Percentiles rank a stretch among this genome's conserved stretches.
phyloP scores from a whole-genome alignment of 2,888 invertebrate genomes.

The Fragum sueziense region DNA sequence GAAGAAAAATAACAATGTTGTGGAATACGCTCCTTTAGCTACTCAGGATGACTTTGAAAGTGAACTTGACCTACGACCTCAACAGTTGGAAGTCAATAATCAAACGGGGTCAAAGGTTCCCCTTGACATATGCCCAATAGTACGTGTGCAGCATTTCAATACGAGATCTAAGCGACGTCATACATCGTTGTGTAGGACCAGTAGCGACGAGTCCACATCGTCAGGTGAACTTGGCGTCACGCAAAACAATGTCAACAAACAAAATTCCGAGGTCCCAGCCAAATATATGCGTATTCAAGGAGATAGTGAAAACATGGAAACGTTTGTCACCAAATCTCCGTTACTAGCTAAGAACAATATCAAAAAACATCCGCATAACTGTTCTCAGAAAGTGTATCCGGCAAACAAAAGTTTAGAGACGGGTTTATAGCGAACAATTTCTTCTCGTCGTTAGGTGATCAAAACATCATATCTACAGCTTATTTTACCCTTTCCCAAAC shows the following conservation, averaged over 20 bases:
- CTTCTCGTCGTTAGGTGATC: too few species aligned
- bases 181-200: slow-evolving; percentile 51
- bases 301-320: neutral
- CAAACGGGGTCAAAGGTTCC: slow-evolving; percentile 51
- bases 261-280: slow-evolving; percentile 29
- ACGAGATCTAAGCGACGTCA: slow-evolving; percentile 54
- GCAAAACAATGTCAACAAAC: slow-evolving; percentile 11
- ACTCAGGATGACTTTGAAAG: slow-evolving; percentile 39
- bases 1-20: slow-evolving; percentile 1
- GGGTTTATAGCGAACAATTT: slow-evolving; percentile 15
- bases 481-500: too few species aligned
- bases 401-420: slow-evolving; percentile 18
- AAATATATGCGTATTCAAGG: slow-evolving; percentile 45
- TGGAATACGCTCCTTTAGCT: slow-evolving; percentile 39
- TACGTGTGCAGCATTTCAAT: slow-evolving; percentile 61
- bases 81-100: slow-evolving; percentile 39
- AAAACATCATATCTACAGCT: too few species aligned
- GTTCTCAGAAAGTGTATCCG: slow-evolving; percentile 20
- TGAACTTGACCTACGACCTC: slow-evolving; percentile 36
- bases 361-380: slow-evolving; percentile 11
- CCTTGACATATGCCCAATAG: slow-evolving; percentile 59
- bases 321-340: neutral
- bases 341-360: slow-evolving; percentile 19
- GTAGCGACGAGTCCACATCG: slow-evolving; percentile 43
- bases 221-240: slow-evolving; percentile 37